phyloP scores from a whole-genome alignment of 1,140 invertebrate genomes.

The Drosophila rufa region DNA sequence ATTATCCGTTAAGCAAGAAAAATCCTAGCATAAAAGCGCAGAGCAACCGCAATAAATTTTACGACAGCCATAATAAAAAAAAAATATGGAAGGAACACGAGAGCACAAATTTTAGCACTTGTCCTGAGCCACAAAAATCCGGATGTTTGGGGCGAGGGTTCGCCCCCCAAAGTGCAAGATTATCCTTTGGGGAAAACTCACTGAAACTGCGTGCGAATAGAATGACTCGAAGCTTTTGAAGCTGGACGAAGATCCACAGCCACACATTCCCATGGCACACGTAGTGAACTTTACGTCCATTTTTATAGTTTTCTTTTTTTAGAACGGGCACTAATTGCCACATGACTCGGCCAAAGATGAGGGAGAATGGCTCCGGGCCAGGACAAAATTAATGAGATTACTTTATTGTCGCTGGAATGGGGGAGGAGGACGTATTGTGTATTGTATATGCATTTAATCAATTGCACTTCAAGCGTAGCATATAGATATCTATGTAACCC shows the following conservation, averaged over 20 bases:
- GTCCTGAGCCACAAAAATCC: conserved; percentile 26
- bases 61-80: conserved; percentile 45
- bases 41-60: conserved; percentile 58
- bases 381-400: conserved; percentile 66
- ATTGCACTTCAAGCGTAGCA: conserved; percentile 53
- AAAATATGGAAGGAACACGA: conserved; percentile 32
- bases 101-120: conserved; percentile 51
- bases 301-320: conserved; percentile 66
- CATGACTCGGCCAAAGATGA: conserved; percentile 50
- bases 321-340: conserved; percentile 65
- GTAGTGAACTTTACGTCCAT: conserved; percentile 65
- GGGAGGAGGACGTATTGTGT: conserved; percentile 32
- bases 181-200: conserved; percentile 40
- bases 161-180: conserved; percentile 30
- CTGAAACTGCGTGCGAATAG: conserved; percentile 50
- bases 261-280: conserved; percentile 14
- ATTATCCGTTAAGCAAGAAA: conserved; percentile 69
- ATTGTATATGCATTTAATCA: conserved; percentile 71
- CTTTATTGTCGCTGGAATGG: conserved; percentile 59
- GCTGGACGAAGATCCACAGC: conserved; percentile 23
- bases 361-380: conserved; percentile 20
- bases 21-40: conserved; percentile 47
- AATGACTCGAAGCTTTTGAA: conserved; percentile 56
- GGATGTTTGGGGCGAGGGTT: conserved; percentile 6
- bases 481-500: conserved; percentile 67